Evolutionary conservation across 2,113 vertebrate genomes (phyloP), one percentile per base, ranked within the genome.

Genomic region (Vulpes lagopus): DNA sequence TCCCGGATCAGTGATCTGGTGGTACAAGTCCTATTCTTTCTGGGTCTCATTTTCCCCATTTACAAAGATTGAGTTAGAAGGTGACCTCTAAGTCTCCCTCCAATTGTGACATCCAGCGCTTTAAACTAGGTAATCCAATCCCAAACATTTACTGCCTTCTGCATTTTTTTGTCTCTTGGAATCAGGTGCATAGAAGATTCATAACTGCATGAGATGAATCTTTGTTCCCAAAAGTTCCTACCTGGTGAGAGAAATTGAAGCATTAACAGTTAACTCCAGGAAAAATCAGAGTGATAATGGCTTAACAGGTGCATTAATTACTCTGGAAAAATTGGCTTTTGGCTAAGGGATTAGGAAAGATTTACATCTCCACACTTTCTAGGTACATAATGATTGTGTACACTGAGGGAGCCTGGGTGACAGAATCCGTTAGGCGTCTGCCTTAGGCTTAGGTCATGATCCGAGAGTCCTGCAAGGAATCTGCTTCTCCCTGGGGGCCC

Each of bases 201-300:
- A 38, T 84, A 93, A 91, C 16, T 85, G 49, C 86, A 92, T 82
- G 69, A 80, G 30, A 88, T 89, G 23, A 69, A 60, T 89, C 32
- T 97, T 91, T 93, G 38, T 91, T 78, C 51, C 79, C 67, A 83
- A 73, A 96, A 89, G 35, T 91, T 97, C 8, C 53, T 96, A 82
- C 81, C 15, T 82, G 51, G 11, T 86, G 79, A 35, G 12, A 82
- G 8, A 96, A 95, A 93, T 30, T 81, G 35, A 89, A 88, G 51
- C 51, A 93, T 93, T 60, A 92, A 71, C 27, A 74, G 59, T 62
- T 91, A 78, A 82, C 60, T 85, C 23, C 35, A 95, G 49, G 62
- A 85, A 80, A 95, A 67, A 2, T 85, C 64, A 83, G 78, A 59
- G 51, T 90, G 51, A 59, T 74, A 20, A 15, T 91, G 43, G 32